Evolutionary conservation across 2,797 vertebrate genomes (phyloP), one percentile per base, ranked within the genome.

Genomic region (Delichon dasypus): DNA sequence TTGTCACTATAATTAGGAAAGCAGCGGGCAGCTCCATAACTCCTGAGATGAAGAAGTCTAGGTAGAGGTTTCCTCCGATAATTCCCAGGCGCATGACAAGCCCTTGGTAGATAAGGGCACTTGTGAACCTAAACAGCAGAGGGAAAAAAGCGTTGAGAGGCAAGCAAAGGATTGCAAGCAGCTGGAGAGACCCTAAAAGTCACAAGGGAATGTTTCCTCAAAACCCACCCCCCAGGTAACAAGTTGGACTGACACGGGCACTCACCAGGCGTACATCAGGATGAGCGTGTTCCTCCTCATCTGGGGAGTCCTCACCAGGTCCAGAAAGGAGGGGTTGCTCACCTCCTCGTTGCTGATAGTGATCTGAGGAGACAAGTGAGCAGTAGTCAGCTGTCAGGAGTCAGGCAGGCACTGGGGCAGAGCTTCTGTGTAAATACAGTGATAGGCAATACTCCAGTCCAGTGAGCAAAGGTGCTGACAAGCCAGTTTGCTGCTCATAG

Each of bases 11-110:
- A 93, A 99, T 99, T 54, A 99, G 93, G 55, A 99, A 90, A 51
- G 99, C 99, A 0, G 98, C 98, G 0, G 99, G 99, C 76, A 99
- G 98, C 94, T 99, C 99, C 95, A 99, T 98, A 12, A 98, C 96
- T 51, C 97, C 98, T 0, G 99, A 98, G 97, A 99, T 98, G 85
- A 99, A 98, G 96, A 99, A 99, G 92, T 99, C 98, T 2, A 99
- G 30, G 94, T 99, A 99, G 80, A 99, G 96, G 44, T 99, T 98
- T 97, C 99, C 99, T 72, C 98, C 98, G 0, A 98, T 77, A 27
- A 99, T 98, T 5, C 99, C 99, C 70, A 99, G 96, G 47, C 99
- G 98, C 99, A 99, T 99, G 92, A 99, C 98, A 26, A 99, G 98
- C 19, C 99, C 99, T 94, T 99, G 99, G 90, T 99, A 99, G 8